Conservation (phyloP, 2,888 invertebrate species). For the Muscina levida region DNA sequence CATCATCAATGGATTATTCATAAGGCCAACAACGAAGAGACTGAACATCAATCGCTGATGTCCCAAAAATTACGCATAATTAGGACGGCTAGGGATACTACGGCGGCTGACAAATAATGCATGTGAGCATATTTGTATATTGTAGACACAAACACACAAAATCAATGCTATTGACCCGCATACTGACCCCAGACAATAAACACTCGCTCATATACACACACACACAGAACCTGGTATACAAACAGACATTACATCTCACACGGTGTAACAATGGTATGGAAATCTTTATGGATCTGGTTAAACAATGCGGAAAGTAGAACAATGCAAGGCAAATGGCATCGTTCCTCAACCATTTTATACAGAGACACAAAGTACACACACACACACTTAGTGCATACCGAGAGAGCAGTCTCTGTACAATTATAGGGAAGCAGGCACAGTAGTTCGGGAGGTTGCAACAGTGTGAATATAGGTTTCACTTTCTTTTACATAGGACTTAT, state of each 20-base stretch:
- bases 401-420: neutral
- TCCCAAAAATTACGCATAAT: slow-evolving; percentile 65
- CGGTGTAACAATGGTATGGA: slow-evolving; percentile 27
- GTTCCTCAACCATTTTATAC: slow-evolving; percentile 42
- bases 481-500: no score
- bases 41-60: slow-evolving; percentile 6
- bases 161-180: slow-evolving; percentile 66
- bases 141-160: slow-evolving; percentile 50
- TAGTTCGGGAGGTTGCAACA: no score
- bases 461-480: no score
- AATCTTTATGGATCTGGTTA: slow-evolving; percentile 61
- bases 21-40: no score
- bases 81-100: slow-evolving; percentile 34
- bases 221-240: slow-evolving; percentile 2
- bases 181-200: slow-evolving; percentile 64
- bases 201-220: neutral
- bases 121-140: slow-evolving; percentile 5
- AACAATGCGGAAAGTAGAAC: slow-evolving; percentile 61
- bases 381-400: no score
- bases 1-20: neutral
- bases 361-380: no score
- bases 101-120: slow-evolving; percentile 31
- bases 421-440: neutral
- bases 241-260: slow-evolving; percentile 20
- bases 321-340: slow-evolving; percentile 60